phyloP scores from a whole-genome alignment of 2,888 invertebrate genomes.

The Caenorhabditis becei region DNA sequence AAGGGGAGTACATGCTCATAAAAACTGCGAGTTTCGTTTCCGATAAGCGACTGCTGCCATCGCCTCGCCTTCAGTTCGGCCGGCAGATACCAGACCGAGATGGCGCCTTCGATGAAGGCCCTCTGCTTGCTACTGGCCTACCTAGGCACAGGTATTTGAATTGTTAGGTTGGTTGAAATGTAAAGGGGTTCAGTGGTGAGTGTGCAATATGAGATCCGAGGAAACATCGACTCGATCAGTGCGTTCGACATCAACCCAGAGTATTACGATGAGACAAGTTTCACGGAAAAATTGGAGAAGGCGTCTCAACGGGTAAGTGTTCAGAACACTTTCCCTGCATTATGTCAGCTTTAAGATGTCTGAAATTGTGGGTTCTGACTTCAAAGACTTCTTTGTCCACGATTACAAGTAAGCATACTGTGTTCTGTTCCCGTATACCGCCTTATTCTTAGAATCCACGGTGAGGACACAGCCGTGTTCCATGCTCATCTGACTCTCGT shows the following conservation, averaged over 20 bases:
- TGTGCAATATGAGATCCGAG: slow-evolving; percentile 54
- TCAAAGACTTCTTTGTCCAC: slow-evolving; percentile 42
- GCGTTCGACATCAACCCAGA: slow-evolving; percentile 39
- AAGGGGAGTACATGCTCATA: slow-evolving; percentile 47
- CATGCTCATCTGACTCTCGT: slow-evolving; percentile 37
- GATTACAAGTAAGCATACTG: slow-evolving; percentile 44
- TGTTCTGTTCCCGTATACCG: not conserved
- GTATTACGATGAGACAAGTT: slow-evolving; percentile 38
- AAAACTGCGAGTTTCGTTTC: slow-evolving; percentile 43
- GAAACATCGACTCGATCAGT: slow-evolving; percentile 52
- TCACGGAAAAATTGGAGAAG: slow-evolving; percentile 29
- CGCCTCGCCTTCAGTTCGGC: slow-evolving; percentile 31
- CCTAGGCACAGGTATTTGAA: slow-evolving; percentile 16
- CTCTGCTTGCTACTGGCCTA: slow-evolving; percentile 31
- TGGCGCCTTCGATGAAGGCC: slow-evolving; percentile 38
- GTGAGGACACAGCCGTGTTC: slow-evolving; percentile 48
- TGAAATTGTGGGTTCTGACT: slow-evolving; percentile 38
- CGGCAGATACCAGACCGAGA: slow-evolving; percentile 25
- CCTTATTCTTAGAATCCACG: slow-evolving; percentile 35
- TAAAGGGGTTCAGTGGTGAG: slow-evolving; percentile 17
- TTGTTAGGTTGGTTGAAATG: not conserved
- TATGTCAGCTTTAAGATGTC: slow-evolving; percentile 24
- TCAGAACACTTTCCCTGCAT: not conserved
- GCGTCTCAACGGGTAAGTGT: slow-evolving; percentile 32
- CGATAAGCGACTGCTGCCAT: slow-evolving; percentile 39